These are phyloP conservation scores for Acanthosepion esculentum DNA, from an alignment of 2,888 invertebrate species.

Conservation along the genomic window DNA sequence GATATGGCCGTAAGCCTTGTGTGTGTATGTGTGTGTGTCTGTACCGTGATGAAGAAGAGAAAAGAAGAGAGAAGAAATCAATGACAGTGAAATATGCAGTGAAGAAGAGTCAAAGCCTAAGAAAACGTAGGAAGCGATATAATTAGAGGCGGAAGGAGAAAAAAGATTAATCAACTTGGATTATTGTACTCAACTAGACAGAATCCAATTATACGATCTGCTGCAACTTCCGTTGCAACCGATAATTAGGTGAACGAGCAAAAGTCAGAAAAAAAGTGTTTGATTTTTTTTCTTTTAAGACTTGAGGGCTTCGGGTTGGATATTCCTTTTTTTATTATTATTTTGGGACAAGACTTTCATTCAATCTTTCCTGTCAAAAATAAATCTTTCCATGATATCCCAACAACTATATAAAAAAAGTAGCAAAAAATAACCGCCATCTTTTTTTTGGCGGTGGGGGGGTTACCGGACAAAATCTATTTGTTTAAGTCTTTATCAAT, in stretches of 20 bases:
- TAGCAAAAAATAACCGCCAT: neutral
- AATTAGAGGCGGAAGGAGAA: neutral
- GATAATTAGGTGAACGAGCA: slow-evolving; percentile 5
- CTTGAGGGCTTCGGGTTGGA: neutral
- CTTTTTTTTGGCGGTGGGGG: too few species aligned
- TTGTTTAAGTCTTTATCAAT: too few species aligned
- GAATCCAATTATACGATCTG: neutral
- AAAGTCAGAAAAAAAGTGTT: neutral
- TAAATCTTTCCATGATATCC: neutral
- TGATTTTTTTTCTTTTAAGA: too few species aligned
- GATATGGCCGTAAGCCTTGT: too few species aligned
- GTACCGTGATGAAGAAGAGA: too few species aligned
- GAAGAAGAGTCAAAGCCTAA: neutral
- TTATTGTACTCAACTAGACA: slow-evolving; percentile 33
- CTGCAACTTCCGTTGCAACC: slow-evolving; percentile 13
- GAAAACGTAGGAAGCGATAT: neutral
- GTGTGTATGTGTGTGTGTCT: too few species aligned
- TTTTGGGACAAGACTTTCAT: neutral
- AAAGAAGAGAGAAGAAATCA: too few species aligned
- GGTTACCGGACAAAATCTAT: too few species aligned
- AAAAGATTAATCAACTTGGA: neutral
- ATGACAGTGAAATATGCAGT: neutral
- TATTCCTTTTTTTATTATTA: neutral
- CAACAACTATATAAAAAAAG: neutral
- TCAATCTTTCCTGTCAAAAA: slow-evolving; percentile 4